Base-by-base conservation (phyloP, 37 sponge, comb jelly and placozoan species). In the Aplysina aerophoba region DNA sequence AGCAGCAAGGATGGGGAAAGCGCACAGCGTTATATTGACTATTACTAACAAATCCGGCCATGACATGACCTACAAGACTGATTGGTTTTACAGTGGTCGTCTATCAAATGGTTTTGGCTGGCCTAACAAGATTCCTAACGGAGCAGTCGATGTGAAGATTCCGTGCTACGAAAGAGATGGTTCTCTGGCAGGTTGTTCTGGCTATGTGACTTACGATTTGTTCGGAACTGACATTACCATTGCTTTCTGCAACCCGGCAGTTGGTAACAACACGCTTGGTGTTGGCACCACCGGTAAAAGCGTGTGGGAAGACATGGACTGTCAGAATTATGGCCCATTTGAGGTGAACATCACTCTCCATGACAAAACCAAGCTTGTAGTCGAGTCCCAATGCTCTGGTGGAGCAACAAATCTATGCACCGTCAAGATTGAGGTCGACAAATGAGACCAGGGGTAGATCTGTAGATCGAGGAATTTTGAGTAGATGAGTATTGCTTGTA, bases 321-420 rank as follows among this genome's bases (percentile, higher is more conserved):
- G 27, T 71, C 72, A 71, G 34, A 28, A 28, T 4, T 27, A 71
- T 28, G 30, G 13, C 0, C 27, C 31, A 30, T 71, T 71, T 27
- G 1, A 24, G 31, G 72, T 71, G 27, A 4, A 37, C 31, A 19
- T 71, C 20, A 21, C 24, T 37, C 37, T 71, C 2, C 34, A 0
- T 71, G 72, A 27, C 30, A 71, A 71, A 34, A 71, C 12, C 0
- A 8, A 11, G 6, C 1, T 71, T 2, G 4, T 5, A 0, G 12
- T 71, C 31, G 20, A 28, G 14, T 71, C 34, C 30, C 0, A 71
- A 15, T 71, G 72, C 36, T 28, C 72, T 19, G 33, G 72, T 19
- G 33, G 72, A 20, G 15, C 72, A 25, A 71, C 72, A 5, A 71
- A 71, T 37, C 14, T 28, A 8, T 71, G 72, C 72, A 71, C 72